Evolutionary conservation across 1,140 invertebrate species (phyloP), one percentile per base, ranked within the genome.

Genomic region (Dreissena rostriformis): DNA sequence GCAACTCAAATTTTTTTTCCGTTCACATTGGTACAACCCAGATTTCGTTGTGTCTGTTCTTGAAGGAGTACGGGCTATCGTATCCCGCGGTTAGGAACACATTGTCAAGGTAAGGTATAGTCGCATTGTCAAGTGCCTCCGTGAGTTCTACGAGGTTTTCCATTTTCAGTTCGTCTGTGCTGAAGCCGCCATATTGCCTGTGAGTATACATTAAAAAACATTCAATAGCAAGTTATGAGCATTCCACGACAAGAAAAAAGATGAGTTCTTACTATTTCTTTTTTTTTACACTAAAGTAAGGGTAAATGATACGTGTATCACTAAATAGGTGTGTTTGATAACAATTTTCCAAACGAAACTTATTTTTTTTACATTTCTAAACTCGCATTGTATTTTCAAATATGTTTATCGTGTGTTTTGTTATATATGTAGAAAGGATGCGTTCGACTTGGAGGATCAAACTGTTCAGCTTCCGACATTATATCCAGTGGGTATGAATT

Each of bases 1-100:
- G 39, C 39, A 8, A 2, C 39, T 39, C 39, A 39, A 39, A 39
- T 5, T 39, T 5, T n/a, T 39, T 39, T 39, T 8, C 39, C 39
- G 39, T 72, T 52, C 55, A 76, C 24, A 71, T 61, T 11, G 81
- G 71, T 55, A 73, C 57, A 10, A 84, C 22, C 89, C 89, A 90
- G 14, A 90, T 80, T 76, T 90, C 89, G 63, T 89, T 90, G 52
- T 87, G 86, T 26, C 88, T 52, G 79, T 87, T 61, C n/a, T 70
- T 24, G 29, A 85, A 82, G 51, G 76, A 81, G 79, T 87, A 88
- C 0, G 89, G 89, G 22, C 88, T 83, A 67, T 90, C 89, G 70
- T 90, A 90, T 0, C 85, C 86, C 22, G 86, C 86, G 17, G 77
- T 85, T 6, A 72, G 71, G 52, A 63, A 85, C 0, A 49, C 61